These are phyloP conservation scores for Melanerpes formicivorus DNA, from an alignment of 2,113 vertebrate species.

Conservation along the genomic window DNA sequence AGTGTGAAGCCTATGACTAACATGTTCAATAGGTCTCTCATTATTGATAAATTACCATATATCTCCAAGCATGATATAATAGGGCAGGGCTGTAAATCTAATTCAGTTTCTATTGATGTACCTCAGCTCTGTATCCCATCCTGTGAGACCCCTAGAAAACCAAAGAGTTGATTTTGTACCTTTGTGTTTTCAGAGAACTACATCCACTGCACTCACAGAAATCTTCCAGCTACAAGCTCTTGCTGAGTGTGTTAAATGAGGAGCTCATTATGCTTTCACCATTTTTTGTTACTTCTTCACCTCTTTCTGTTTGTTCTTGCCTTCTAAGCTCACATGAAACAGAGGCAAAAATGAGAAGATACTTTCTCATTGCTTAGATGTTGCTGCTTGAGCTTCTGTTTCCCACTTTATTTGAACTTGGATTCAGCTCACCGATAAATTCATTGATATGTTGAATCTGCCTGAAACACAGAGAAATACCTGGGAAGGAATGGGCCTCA, in stretches of 20 bases:
- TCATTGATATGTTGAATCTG: background rate
- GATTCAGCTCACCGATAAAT: background rate
- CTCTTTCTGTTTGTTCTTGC: background rate
- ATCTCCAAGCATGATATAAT: constrained; percentile 43
- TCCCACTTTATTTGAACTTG: background rate
- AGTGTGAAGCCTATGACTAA: constrained; percentile 23
- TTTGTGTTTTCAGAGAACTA: constrained; percentile 18
- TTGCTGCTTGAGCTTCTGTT: background rate
- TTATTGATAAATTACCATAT: constrained; percentile 66
- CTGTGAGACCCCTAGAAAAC: constrained; percentile 8
- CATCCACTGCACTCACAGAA: background rate
- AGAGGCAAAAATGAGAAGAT: background rate
- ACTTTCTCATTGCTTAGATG: background rate
- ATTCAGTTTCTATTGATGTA: constrained; percentile 66
- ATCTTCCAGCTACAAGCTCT: background rate
- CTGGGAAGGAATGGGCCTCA: background rate
- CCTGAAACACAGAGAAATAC: background rate
- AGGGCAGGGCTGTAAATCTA: constrained; percentile 47
- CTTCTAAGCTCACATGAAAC: background rate
- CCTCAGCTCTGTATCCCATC: constrained; percentile 28
- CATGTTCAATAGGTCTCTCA: constrained; percentile 45
- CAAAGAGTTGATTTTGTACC: background rate
- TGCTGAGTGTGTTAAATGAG: background rate
- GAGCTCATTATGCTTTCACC: background rate
- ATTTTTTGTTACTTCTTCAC: background rate